A percentile compares a stretch with the other conserved stretches of the same genome.
These are phyloP conservation scores for Myotis pilosus DNA, from an alignment of 2,797 vertebrate genomes.

Conservation along the genomic window DNA sequence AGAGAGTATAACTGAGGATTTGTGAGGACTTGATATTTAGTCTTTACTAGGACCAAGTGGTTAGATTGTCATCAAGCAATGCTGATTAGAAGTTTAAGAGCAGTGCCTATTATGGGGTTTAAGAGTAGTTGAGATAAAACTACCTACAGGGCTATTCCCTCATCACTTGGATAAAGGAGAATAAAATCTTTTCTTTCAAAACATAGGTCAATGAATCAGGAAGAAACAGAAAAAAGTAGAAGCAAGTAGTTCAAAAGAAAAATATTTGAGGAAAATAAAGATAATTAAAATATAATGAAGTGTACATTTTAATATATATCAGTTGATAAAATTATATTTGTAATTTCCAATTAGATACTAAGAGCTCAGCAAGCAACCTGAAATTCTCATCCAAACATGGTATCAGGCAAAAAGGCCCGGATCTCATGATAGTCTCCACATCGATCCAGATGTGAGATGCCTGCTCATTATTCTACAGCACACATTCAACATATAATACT, in stretches of 20 bases:
- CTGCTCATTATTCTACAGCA: background rate
- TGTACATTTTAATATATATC: background rate
- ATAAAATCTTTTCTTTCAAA: background rate
- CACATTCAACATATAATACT: background rate
- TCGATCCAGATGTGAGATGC: rapidly evolving
- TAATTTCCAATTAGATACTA: background rate
- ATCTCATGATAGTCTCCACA: background rate
- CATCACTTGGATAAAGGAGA: background rate
- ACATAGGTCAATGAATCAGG: background rate
- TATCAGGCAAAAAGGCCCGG: background rate
- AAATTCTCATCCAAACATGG: background rate
- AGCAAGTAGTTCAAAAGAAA: background rate
- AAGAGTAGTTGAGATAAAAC: background rate
- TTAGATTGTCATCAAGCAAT: background rate
- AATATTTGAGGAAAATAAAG: background rate
- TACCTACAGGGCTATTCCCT: background rate
- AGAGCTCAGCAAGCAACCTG: background rate
- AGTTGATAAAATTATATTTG: background rate
- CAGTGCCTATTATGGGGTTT: background rate
- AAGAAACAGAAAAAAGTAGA: background rate
- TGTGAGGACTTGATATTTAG: background rate
- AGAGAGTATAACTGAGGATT: background rate
- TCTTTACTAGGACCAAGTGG: background rate
- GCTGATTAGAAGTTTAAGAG: background rate
- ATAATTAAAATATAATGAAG: background rate